These are phyloP conservation scores for Rhinatrema bivittatum DNA, from an alignment of 2,797 vertebrate species.

Conservation along the genomic window DNA sequence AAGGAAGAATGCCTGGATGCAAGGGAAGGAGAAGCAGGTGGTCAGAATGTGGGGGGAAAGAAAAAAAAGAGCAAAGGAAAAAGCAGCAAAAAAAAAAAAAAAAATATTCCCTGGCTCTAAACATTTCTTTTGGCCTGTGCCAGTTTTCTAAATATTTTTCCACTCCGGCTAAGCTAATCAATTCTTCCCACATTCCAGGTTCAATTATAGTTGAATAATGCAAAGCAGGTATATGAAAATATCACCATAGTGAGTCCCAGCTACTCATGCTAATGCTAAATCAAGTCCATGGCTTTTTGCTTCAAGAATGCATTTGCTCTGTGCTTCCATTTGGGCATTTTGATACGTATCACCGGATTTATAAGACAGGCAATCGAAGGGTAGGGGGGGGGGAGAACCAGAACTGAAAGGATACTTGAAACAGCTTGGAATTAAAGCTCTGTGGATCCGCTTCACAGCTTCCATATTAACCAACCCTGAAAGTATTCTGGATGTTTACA, in stretches of 20 bases:
- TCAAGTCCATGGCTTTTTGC: slow-evolving; percentile 31
- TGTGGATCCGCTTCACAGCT: slow-evolving; percentile 25
- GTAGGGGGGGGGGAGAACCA: slow-evolving; percentile 41
- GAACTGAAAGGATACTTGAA: slow-evolving; percentile 34
- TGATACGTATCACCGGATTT: slow-evolving; percentile 28
- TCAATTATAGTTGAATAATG: slow-evolving; percentile 40
- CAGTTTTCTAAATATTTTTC: too few species aligned
- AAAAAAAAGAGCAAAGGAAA: too few species aligned
- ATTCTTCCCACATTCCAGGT: slow-evolving; percentile 43
- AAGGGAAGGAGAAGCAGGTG: too few species aligned
- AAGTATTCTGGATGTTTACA: background rate
- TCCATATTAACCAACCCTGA: slow-evolving; percentile 21
- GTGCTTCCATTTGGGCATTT: slow-evolving; percentile 26
- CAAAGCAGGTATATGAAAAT: slow-evolving; percentile 40
- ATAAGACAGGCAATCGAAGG: slow-evolving; percentile 39
- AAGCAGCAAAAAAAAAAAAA: too few species aligned
- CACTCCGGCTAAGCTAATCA: too few species aligned
- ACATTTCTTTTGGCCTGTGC: too few species aligned
- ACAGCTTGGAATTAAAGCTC: slow-evolving; percentile 15
- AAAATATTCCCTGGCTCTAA: too few species aligned
- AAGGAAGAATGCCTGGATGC: too few species aligned
- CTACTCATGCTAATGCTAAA: slow-evolving; percentile 33
- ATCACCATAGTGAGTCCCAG: slow-evolving; percentile 32
- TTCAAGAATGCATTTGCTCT: slow-evolving; percentile 36
- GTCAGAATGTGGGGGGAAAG: too few species aligned